Evolutionary conservation across 2,797 vertebrate species (phyloP), one percentile per base, ranked within the genome.

Genomic region (Bovichtus variegatus): DNA sequence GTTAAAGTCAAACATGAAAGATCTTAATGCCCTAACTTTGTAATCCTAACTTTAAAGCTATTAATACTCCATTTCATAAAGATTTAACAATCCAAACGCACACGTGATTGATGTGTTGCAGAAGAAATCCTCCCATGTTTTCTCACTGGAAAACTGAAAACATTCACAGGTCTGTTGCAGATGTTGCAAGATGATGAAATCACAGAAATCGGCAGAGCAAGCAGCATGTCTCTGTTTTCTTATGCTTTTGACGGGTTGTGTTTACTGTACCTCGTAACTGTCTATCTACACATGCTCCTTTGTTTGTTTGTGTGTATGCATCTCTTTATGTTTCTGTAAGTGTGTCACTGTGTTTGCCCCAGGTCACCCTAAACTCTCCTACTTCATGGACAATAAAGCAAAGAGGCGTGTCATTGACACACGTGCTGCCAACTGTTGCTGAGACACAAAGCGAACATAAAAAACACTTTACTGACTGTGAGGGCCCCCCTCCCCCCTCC

Each of bases 381-480:
- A 88, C 84, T 88, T 87, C 80, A 88, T 75, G 87, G 81, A 92
- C 86, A 90, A 91, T 90, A 90, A 92, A 90, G 76, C 29, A 47
- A 82, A 87, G 87, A 92, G 86, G 92, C 92, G 29, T 92, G 92
- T 95, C 96, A 95, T 95, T 93, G 87, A 81, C 95, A 95, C 97
- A 94, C 95, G 96, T 96, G 95, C 95, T 96, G 95, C 96, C 96
- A 97, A 97, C 97, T 97, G 97, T 98, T 98, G 96, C 96, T 82
- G 93, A 94, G 94, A 94, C 88, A 89, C 88, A 93, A 93, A 93
- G 88, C 82, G 67, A 68, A 89, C 88, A 92, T 94, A 93, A 94
- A 92, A 94, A 92, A 62, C 91, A 89, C 91, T 94, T 94, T 91
- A 92, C 80, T 90, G 89, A 88, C 87, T 92, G 87, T 74, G 90